Base-by-base conservation (phyloP, 1,140 invertebrate species). In the Drosophila sp. region DNA sequence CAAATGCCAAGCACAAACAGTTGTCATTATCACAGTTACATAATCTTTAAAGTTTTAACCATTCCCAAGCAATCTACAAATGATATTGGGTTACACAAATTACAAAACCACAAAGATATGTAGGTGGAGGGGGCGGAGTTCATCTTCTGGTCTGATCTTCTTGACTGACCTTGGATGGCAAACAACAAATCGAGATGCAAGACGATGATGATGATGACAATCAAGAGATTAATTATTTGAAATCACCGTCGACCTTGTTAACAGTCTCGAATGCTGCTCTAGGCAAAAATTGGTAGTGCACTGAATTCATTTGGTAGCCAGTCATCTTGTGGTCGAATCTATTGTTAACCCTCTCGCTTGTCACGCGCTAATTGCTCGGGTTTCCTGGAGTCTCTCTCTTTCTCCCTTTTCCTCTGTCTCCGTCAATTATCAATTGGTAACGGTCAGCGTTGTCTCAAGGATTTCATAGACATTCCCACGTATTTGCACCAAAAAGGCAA, bases 141-240 rank as follows among this genome's bases (percentile, higher is more conserved):
- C n/a, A 74, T 62, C 81, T 84, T 86, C 81, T 84, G 78, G 61
- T n/a, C n/a, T 66, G 50, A 46, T 64, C 54, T 72, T 79, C 71
- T 81, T 62, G 76, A 59, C 46, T 78, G 66, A 80, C 80, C 80
- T 83, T 81, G 78, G 48, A 32, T 71, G 61, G 9, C 46, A 38
- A 36, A 9, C 46, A 38, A 36, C 40, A 54, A 75, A 83, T 78
- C 64, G 71, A 82, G 75, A 82, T 82, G 80, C 63, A 69, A 40
- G 48, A 63, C n/a, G 51, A 48, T 40, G 69, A 59, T 9, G 51
- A 41, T 40, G 69, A 65, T 56, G 72, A 65, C 72, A 53, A 61
- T 53, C 61, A 66, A 72, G 57, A 89, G 78, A 87, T 89, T 82
- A 79, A 87, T 79, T 76, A 76, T 89, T 87, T 89, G 66, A 70